These are phyloP conservation scores for Danio aesculapii DNA, from an alignment of 2,797 vertebrate genomes.

Conservation along the genomic window DNA sequence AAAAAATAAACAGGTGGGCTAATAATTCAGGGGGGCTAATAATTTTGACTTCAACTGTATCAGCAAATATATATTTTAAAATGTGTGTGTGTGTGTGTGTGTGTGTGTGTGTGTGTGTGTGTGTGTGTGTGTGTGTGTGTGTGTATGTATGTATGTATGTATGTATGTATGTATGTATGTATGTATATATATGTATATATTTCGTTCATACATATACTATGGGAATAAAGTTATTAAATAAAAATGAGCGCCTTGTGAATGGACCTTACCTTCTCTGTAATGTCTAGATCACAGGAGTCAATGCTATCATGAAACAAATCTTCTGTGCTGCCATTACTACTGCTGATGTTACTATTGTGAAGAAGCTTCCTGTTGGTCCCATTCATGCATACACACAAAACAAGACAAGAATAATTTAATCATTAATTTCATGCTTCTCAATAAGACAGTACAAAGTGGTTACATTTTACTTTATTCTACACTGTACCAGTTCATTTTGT, in stretches of 20 bases:
- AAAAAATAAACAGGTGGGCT: too few relatives aligned
- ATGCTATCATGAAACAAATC: constrained; percentile 96
- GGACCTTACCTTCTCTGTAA: constrained; percentile 90
- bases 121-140: too few relatives aligned
- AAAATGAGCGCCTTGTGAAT: not conserved
- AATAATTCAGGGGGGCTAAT: too few relatives aligned
- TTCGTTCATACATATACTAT: too few relatives aligned
- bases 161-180: too few relatives aligned
- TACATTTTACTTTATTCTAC: not conserved
- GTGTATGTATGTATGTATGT: too few relatives aligned
- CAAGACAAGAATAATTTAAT: not conserved
- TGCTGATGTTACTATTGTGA: constrained; percentile 97
- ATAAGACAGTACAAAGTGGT: not conserved
- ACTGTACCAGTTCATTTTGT: constrained; percentile 29
- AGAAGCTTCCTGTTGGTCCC: constrained; percentile 87
- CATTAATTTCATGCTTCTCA: not conserved
- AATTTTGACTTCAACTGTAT: too few relatives aligned
- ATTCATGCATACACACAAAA: constrained; percentile 49
- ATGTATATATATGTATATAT: too few relatives aligned
- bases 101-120: too few relatives aligned
- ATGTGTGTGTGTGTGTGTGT: too few relatives aligned
- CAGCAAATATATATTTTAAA: too few relatives aligned
- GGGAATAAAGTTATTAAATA: too few relatives aligned
- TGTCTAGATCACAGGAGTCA: constrained; percentile 94
- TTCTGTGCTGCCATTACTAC: constrained; percentile 96